Evolutionary conservation across 37 sponge, comb jelly and placozoan species (phyloP).

Genomic region (Theonella swinhoei): DNA sequence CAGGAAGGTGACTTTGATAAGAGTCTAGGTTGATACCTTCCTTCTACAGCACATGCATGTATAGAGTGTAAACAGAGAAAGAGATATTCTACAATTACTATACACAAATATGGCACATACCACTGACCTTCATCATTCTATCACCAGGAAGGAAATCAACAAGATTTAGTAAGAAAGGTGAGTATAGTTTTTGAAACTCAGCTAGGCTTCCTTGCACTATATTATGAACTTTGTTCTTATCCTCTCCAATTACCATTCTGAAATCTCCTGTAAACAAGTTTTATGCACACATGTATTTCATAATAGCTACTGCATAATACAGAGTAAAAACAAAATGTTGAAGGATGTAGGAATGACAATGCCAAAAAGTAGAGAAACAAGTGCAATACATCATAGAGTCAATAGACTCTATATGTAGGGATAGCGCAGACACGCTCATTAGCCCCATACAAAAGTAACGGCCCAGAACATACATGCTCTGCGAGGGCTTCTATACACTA

Average conservation of each 20-base stretch:
- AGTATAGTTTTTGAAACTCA: conserved; percentile 68
- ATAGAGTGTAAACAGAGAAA: not conserved
- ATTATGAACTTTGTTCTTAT: conserved; percentile 80
- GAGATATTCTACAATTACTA: not conserved
- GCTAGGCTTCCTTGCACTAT: conserved; percentile 69
- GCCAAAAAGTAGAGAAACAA: too few species aligned
- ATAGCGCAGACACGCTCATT: too few species aligned
- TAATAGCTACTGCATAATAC: too few species aligned
- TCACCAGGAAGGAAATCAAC: not conserved
- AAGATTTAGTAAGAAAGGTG: conserved; percentile 12
- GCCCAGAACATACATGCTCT: too few species aligned
- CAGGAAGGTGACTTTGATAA: not conserved
- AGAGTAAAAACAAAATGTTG: too few species aligned
- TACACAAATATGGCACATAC: not conserved
- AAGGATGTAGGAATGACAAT: too few species aligned
- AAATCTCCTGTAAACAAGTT: conserved; percentile 69
- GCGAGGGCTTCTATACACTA: too few species aligned
- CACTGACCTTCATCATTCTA: not conserved
- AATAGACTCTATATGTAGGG: too few species aligned
- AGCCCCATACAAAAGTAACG: too few species aligned
- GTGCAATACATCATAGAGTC: too few species aligned
- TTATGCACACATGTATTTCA: not conserved
- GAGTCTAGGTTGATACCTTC: not conserved
- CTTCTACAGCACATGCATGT: not conserved
- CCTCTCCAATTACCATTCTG: conserved; percentile 88